These are phyloP conservation scores for Plodia interpunctella DNA, from an alignment of 1,140 invertebrate species.

Conservation along the genomic window DNA sequence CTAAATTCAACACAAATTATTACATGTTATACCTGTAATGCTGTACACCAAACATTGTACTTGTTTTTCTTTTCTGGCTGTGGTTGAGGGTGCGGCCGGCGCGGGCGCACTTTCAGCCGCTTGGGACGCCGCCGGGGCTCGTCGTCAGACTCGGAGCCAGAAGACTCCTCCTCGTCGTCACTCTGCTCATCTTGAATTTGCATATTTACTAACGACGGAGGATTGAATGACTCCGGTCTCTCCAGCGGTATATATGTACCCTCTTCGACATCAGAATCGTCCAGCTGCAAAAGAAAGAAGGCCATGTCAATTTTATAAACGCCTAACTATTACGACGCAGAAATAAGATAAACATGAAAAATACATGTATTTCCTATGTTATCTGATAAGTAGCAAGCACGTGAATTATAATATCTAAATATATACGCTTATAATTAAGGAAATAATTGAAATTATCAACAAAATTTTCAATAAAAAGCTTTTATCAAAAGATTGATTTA, in stretches of 20 bases:
- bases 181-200: conserved; percentile 69
- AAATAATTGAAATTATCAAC: no score
- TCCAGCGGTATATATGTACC: conserved; percentile 62
- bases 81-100: conserved; percentile 40
- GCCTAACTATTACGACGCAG: neutral
- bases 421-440: neutral
- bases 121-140: conserved; percentile 55
- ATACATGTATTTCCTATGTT: conserved; percentile 2
- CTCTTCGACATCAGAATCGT: conserved; percentile 69
- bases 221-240: conserved; percentile 64
- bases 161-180: conserved; percentile 56
- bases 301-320: neutral
- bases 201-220: conserved; percentile 66
- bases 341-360: conserved; percentile 21
- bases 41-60: conserved; percentile 70
- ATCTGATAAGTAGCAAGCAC: neutral
- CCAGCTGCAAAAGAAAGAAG: conserved; percentile 48
- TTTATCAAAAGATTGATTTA: conserved; percentile 26
- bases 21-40: conserved; percentile 49
- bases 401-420: neutral
- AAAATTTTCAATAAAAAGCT: neutral
- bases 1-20: no score
- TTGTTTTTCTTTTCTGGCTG: conserved; percentile 56
- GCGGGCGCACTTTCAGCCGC: conserved; percentile 52
- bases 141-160: conserved; percentile 60